Base-by-base conservation (phyloP, 2,888 invertebrate species). In the Scrobipalpa costella region DNA sequence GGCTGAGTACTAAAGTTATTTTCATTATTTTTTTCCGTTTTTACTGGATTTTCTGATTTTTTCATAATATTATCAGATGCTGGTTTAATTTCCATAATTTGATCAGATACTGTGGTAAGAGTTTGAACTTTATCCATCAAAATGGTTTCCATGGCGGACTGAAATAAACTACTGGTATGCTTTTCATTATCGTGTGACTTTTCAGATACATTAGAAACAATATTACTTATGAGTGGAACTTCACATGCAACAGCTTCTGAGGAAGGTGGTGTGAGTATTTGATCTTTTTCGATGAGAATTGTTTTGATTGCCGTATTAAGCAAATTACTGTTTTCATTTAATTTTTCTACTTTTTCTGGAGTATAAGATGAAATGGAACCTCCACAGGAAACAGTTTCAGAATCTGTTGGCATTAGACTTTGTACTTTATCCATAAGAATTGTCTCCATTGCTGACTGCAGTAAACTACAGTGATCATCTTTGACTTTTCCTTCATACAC, bases 111-210 rank as follows among this genome's bases (percentile, higher is more conserved):
- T 44, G 44, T 76, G 19, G 88, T 76, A 55, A 87, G 68, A 11
- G 84, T 78, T 57, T 87, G 91, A 1, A 92, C 90, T 73, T 86
- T 90, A 69, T 93, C 92, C 75, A 92, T 87, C 6, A 92, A 77
- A 66, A 93, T 92, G 17, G 92, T 92, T 71, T 90, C 88, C 81
- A 92, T 88, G 11, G 92, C 93, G 2, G 90, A 89, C 49, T 87
- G 86, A 62, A 92, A 69, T 40, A 92, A 73, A 0, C 90, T 86
- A 0, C 80, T 78, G 0, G 9, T 52, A 21, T 2, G 21, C 7
- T 21, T 11, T 21, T 3, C 21, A 21, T 27, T 52, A 1, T 11
- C 21, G 27, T 52, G 50, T 21, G 27, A 52, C 6, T 1, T 52
- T 52, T 52, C 6, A 52, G 21, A 52, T 5, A 13, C 50, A 27